Conservation (phyloP, 2,797 vertebrate genomes). For the Dendrocincla tyrannina region DNA sequence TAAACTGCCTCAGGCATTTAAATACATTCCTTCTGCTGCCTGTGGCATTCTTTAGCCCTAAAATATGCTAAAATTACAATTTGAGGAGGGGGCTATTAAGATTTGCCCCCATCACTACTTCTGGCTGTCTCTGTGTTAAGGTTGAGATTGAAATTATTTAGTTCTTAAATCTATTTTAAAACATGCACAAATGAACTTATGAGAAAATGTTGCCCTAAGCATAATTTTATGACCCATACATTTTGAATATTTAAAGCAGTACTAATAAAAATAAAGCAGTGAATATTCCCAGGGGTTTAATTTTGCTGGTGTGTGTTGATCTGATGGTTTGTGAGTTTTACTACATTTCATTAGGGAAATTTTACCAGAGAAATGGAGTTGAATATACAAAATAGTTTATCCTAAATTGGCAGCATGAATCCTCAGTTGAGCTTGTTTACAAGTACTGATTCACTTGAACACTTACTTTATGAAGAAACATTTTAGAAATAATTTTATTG, state of each 20-base stretch:
- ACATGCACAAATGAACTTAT: slow-evolving; percentile 66
- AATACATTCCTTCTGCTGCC: slow-evolving; percentile 28
- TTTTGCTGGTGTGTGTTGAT: slow-evolving; percentile 69
- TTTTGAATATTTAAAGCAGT: slow-evolving; percentile 73
- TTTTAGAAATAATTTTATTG: slow-evolving; percentile 64
- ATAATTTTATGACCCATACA: slow-evolving; percentile 71
- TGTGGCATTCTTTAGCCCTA: slow-evolving; percentile 5
- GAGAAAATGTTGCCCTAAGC: slow-evolving; percentile 69
- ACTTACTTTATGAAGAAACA: slow-evolving; percentile 59
- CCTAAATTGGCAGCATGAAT: slow-evolving; percentile 62
- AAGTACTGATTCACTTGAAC: slow-evolving; percentile 66
- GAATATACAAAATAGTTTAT: slow-evolving; percentile 69
- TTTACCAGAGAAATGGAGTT: slow-evolving; percentile 58
- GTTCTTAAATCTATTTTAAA: slow-evolving; percentile 58
- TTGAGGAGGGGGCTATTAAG: background rate
- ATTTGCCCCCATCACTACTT: background rate
- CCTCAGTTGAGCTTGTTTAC: slow-evolving; percentile 63
- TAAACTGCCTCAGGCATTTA: slow-evolving; percentile 46
- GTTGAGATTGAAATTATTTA: slow-evolving; percentile 47
- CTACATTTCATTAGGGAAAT: slow-evolving; percentile 72
- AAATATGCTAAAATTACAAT: slow-evolving; percentile 18
- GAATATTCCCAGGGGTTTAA: slow-evolving; percentile 70
- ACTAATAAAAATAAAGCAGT: slow-evolving; percentile 69
- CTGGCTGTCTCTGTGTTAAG: background rate
- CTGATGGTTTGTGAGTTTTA: slow-evolving; percentile 74